Base-by-base conservation (phyloP, 2,888 invertebrate genomes). In the Anticlea derivata region DNA sequence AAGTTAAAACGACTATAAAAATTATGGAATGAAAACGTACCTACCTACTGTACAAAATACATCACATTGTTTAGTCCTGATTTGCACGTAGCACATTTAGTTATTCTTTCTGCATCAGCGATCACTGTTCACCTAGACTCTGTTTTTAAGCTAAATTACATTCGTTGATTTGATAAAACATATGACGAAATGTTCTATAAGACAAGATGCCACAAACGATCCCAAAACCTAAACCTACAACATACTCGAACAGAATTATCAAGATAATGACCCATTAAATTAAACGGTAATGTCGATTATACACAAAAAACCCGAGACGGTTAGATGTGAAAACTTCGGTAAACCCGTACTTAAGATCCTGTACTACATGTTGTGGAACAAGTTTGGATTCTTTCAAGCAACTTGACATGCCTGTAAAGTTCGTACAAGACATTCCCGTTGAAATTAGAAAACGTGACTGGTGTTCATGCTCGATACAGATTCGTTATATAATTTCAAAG, bases 271-370 rank as follows among this genome's bases (percentile, higher is more conserved):
- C 43, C 27, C 8, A 26, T 39, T 12, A 29, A 45, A 35, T 35
- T 29, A 30, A 12, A 44, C 40, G 27, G 17, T 30, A 1, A 24
- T 24, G 11, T 17, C 13, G 13, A 30, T 40, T 38, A 45, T 8
- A 37, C 27, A 26, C 20, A 58, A 62, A 74, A 60, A 58, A 61
- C 56, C 63, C 65, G 63, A 45, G 53, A 58, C 51, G 59, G 47
- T 61, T 52, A 55, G 54, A 61, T 63, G 61, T 61, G 56, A 56
- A 63, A 70, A 68, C 68, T 68, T 64, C 40, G 54, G 43, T 58
- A 51, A 63, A 61, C 52, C 65, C 60, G 65, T 74, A 72, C 71
- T 73, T 67, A 70, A 60, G 50, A 62, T 70, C 66, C 68, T 73
- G 65, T 67, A 68, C 57, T 54, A 60, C 58, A 35, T 56, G 55